Conservation (phyloP, 2,113 vertebrate genomes). For the Megatriorchis doriae region DNA sequence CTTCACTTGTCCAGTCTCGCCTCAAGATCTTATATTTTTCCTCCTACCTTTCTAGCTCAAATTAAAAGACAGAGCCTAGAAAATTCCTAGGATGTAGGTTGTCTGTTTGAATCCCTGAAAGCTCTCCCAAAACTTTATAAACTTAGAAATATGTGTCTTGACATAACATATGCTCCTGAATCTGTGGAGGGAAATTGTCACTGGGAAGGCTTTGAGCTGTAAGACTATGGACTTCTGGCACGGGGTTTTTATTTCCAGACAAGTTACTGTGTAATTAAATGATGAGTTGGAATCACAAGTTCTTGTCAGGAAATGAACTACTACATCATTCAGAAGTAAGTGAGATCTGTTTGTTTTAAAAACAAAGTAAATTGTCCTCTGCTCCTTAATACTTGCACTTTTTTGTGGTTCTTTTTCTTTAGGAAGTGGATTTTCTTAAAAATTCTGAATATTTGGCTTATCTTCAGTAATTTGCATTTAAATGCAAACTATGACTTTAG, state of each 20-base stretch:
- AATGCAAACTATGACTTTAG: slow-evolving; percentile 20
- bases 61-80: not conserved
- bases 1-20: not conserved
- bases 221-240: not conserved
- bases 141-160: slow-evolving; percentile 1
- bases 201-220: not conserved
- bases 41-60: not conserved
- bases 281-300: not conserved
- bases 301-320: not conserved
- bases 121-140: not conserved
- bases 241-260: not conserved
- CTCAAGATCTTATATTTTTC: not conserved
- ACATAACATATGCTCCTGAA: not conserved
- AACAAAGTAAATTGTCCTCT: not conserved
- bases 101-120: not conserved
- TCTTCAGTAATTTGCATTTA: slow-evolving; percentile 41
- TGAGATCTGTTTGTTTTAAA: slow-evolving; percentile 1
- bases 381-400: not conserved
- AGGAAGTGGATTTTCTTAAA: not conserved
- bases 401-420: not conserved
- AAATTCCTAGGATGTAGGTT: not conserved
- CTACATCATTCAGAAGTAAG: not conserved
- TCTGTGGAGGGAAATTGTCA: not conserved
- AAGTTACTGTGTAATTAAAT: slow-evolving; percentile 6
- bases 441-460: not conserved